Percentiles rank a stretch among this genome's conserved stretches.
These are phyloP conservation scores for Antennarius striatus DNA, from an alignment of 2,113 vertebrate genomes.

Conservation along the genomic window DNA sequence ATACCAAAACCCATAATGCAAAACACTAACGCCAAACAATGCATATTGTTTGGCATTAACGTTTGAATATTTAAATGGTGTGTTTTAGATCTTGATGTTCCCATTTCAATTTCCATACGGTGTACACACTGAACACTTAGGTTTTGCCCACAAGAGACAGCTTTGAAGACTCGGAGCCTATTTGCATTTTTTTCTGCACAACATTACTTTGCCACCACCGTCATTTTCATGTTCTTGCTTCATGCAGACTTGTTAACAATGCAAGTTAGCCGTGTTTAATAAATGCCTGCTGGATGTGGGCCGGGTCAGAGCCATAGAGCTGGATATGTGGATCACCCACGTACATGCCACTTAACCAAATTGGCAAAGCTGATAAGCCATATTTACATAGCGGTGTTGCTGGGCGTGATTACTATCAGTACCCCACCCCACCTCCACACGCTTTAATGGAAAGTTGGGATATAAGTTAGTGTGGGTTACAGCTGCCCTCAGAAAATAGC, in stretches of 20 bases:
- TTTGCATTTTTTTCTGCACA: conserved; percentile 32
- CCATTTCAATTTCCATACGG: conserved; percentile 74
- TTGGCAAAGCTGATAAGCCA: conserved; percentile 67
- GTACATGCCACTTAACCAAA: conserved; percentile 72
- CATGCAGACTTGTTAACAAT: conserved; percentile 39
- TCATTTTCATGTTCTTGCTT: conserved; percentile 32
- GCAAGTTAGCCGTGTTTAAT: conserved; percentile 47
- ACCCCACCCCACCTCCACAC: conserved; percentile 52
- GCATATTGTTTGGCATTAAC: conserved; percentile 74
- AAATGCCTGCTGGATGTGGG: conserved; percentile 28
- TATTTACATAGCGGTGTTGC: conserved; percentile 75
- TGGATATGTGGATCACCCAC: conserved; percentile 67
- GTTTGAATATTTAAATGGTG: conserved; percentile 83
- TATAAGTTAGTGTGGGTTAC: conserved; percentile 64
- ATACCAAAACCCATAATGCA: conserved; percentile 68
- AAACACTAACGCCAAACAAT: not conserved
- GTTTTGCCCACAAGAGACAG: conserved; percentile 33
- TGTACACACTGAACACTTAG: conserved; percentile 41
- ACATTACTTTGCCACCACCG: conserved; percentile 1
- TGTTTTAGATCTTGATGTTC: conserved; percentile 78
- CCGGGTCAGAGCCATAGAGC: conserved; percentile 34
- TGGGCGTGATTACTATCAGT: conserved; percentile 62
- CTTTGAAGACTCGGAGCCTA: conserved; percentile 28
- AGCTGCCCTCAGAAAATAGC: conserved; percentile 63
- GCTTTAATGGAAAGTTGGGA: conserved; percentile 70